A percentile compares a stretch with the other conserved stretches of the same genome.
These are phyloP conservation scores for Illadopsis cleaveri DNA, from an alignment of 2,113 vertebrate species.

Conservation along the genomic window DNA sequence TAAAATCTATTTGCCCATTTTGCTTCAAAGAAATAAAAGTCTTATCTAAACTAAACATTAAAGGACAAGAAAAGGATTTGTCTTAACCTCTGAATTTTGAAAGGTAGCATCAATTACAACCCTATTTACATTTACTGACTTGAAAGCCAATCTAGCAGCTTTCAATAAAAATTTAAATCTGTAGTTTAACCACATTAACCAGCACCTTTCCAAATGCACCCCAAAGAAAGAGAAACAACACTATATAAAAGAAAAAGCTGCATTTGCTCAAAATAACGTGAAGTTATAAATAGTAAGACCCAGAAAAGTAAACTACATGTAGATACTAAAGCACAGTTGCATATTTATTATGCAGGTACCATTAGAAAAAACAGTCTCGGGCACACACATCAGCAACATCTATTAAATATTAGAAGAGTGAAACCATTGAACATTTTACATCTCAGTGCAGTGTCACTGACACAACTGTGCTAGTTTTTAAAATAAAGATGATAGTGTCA, in stretches of 20 bases:
- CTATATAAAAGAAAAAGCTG: background rate
- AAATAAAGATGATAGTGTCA: background rate
- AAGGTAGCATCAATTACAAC: background rate
- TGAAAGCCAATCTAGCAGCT: background rate
- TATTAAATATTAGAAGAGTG: background rate
- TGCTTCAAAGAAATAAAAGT: conserved; percentile 65
- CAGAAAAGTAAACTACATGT: background rate
- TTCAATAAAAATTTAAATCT: background rate
- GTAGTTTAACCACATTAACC: background rate
- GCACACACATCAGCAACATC: background rate
- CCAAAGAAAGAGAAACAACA: background rate
- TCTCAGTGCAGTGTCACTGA: background rate
- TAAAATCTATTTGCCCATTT: conserved; percentile 75
- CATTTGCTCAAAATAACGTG: background rate
- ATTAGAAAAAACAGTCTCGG: background rate
- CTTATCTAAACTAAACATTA: conserved; percentile 41
- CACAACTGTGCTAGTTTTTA: background rate
- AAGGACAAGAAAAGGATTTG: background rate
- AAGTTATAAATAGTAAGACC: background rate
- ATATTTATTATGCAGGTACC: background rate
- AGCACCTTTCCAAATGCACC: background rate
- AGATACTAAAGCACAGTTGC: background rate
- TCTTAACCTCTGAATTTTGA: background rate
- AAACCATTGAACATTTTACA: background rate
- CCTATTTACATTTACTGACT: background rate